Evolutionary conservation across 2,113 vertebrate genomes (phyloP).

Genomic region (Nicator chloris): DNA sequence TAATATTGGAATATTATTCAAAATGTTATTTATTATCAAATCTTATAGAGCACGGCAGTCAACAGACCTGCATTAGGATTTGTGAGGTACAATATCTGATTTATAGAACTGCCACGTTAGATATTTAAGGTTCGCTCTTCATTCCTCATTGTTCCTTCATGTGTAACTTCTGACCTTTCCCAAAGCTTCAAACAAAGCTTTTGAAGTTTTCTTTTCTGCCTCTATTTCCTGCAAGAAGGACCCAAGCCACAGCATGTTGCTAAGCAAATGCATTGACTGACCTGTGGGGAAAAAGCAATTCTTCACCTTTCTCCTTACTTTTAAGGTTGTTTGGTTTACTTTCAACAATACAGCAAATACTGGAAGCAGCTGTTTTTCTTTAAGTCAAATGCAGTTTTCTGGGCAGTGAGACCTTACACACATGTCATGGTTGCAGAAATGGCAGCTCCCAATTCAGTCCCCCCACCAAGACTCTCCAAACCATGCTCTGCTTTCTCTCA

Average conservation of each 20-base stretch:
- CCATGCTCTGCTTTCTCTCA: fast-evolving
- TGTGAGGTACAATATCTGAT: neutral
- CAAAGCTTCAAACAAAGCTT: neutral
- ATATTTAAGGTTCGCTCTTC: neutral
- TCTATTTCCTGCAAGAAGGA: neutral
- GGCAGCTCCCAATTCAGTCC: neutral
- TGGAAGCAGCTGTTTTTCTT: fast-evolving
- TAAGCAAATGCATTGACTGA: neutral
- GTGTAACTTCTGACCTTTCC: neutral
- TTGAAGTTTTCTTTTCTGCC: neutral
- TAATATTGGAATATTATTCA: neutral
- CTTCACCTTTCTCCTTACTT: neutral
- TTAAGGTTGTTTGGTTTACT: neutral
- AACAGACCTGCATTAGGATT: neutral
- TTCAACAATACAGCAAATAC: neutral
- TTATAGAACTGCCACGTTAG: neutral
- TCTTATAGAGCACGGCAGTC: neutral
- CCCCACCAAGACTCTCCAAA: neutral
- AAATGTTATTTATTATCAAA: neutral
- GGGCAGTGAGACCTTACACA: neutral
- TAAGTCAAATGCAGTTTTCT: neutral
- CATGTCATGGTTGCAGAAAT: neutral
- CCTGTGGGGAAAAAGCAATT: neutral
- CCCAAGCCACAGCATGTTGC: fast-evolving
- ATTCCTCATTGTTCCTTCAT: neutral